Percentiles rank a stretch among this genome's conserved stretches.
Evolutionary conservation across 2,888 invertebrate species (phyloP).

Genomic region (Scaptomyza parva): DNA sequence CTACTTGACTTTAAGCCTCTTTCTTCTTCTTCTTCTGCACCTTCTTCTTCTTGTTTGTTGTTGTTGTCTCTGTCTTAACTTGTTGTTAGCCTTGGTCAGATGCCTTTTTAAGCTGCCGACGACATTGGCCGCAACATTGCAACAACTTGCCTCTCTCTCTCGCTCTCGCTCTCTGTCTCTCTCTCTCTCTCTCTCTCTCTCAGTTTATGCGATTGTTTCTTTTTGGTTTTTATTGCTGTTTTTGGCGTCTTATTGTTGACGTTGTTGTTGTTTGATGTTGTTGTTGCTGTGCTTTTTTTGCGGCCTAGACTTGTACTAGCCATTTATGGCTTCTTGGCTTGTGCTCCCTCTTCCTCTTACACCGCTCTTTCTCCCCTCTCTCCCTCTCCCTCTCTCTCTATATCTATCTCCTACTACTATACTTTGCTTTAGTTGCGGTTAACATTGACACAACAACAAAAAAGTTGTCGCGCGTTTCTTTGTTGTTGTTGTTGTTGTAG

Average conservation of each 20-base stretch:
- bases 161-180: conserved; percentile 17
- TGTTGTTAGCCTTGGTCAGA: conserved; percentile 39
- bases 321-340: conserved; percentile 76
- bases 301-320: conserved; percentile 75
- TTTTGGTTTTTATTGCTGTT: conserved; percentile 53
- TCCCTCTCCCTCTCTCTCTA: neutral
- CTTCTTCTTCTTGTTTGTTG: neutral
- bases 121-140: conserved; percentile 77
- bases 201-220: conserved; percentile 27
- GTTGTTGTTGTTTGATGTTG: conserved; percentile 15
- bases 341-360: conserved; percentile 2
- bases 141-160: conserved; percentile 52
- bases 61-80: neutral
- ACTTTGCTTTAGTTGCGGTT: conserved; percentile 57
- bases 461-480: neutral
- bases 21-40: neutral
- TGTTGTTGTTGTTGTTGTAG: conserved; percentile 26
- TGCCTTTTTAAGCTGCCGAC: conserved; percentile 38
- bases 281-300: conserved; percentile 29
- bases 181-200: conserved; percentile 10
- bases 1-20: too few relatives aligned
- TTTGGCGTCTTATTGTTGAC: conserved; percentile 47
- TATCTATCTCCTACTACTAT: neutral
- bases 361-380: neutral
- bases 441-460: conserved; percentile 56